Conservation (phyloP, 1,140 invertebrate species). For the Bombus waltoni region DNA sequence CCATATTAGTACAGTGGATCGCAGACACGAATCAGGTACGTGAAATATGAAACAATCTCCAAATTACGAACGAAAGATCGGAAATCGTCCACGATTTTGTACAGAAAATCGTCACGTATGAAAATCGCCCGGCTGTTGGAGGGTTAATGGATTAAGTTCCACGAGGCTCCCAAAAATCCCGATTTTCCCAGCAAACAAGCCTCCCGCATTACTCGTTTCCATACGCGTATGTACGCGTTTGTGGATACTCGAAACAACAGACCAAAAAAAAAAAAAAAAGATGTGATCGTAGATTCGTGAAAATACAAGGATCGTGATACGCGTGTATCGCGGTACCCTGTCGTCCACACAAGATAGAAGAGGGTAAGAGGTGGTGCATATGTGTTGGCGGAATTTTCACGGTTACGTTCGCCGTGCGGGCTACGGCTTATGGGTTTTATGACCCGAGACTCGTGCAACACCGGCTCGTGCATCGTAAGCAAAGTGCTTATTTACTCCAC, state of each 20-base stretch:
- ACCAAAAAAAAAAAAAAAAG: not conserved
- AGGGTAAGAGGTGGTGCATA: not conserved
- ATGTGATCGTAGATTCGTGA: not conserved
- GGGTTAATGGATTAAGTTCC: not conserved
- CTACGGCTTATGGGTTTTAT: constrained; percentile 61
- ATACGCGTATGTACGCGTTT: not conserved
- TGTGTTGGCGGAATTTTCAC: constrained; percentile 51
- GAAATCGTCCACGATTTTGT: too few species aligned
- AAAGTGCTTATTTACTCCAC: constrained; percentile 63
- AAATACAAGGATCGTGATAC: not conserved
- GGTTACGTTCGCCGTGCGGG: not conserved
- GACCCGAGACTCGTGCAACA: constrained; percentile 48
- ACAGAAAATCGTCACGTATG: too few species aligned
- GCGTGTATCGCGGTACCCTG: not conserved
- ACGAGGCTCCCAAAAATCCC: not conserved
- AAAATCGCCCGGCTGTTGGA: too few species aligned
- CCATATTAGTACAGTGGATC: too few species aligned
- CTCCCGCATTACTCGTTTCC: not conserved
- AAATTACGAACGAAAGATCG: too few species aligned
- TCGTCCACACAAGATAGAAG: not conserved
- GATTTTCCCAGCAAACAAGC: not conserved
- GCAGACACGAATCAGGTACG: not conserved
- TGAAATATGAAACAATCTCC: not conserved
- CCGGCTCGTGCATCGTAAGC: constrained; percentile 49
- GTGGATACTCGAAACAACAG: not conserved